Base-by-base conservation (phyloP, 30 jellyfish, hydroid and myxozoan species). In the Aurelia sp. region DNA sequence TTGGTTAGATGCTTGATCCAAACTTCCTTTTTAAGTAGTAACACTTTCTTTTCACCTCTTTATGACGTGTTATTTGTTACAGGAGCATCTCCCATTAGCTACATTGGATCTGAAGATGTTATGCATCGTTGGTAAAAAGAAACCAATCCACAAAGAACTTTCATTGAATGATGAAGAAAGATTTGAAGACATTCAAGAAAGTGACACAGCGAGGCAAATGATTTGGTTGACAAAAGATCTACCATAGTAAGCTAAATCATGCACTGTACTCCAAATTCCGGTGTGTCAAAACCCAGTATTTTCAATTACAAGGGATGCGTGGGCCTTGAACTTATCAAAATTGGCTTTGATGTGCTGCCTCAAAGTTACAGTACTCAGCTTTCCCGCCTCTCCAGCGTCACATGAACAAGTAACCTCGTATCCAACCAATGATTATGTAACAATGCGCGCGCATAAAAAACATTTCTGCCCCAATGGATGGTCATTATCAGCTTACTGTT, bases 101-200 rank as follows among this genome's bases (percentile, higher is more conserved):
- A 81, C 93, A 62, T 15, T 55, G 75, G 93, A 84, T 53, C 24
- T 84, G 22, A 72, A 84, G 58, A 58, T 84, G 81, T 77, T 84
- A 13, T 84, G 93, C 62, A 65, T 84, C 9, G 84, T 62, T 44
- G 93, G 93, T 30, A 72, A 72, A 30, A 72, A 62, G 77, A 84
- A 70, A 81, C 19, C 38, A 10, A 22, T 84, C 21, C 82, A 84
- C 67, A 15, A 48, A 3, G 82, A 72, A 18, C 13, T 73, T 30
- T 41, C 77, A 27, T 68, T 21, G 67, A 60, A 69, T 4, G 84
- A 84, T 4, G 44, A 53, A 55, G 67, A 31, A 15, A 27, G 72
- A 60, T 41, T 72, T 44, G 75, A 72, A 8, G 19, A 50, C 1
- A 4, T 19, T 21, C 81, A 61, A n/a, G 64, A 61, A 19, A 44